Evolutionary conservation across 2,113 vertebrate genomes (phyloP), one percentile per base, ranked within the genome.

Genomic region (Rhinolophus ferrumequinum): DNA sequence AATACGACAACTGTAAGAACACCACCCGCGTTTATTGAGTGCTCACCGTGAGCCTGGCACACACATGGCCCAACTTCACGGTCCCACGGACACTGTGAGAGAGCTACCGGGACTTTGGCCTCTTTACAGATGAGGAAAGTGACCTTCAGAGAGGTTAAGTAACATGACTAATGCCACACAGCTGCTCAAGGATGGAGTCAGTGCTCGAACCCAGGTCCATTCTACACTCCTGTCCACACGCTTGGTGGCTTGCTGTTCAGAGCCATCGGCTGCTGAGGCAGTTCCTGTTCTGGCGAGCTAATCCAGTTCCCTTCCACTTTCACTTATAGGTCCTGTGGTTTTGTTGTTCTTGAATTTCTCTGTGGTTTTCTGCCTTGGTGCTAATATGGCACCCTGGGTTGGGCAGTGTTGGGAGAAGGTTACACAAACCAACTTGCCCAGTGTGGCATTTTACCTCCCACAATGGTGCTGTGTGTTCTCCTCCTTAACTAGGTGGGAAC

Each of bases 331-430:
- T 95, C 95, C 88, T 90, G 44, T 47, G 92, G 62, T 72, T 72
- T 35, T 96, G 93, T 73, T 97, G 85, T 33, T 95, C 81, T 96
- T 96, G 96, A 96, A 44, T 30, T 66, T 38, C 64, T n/a, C 56
- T 22, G 33, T 1, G 70, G 58, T 28, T 35, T 79, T 62, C 95
- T 70, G 15, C 84, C 96, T 93, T 73, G 73, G 69, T 35, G 70
- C 64, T 92, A 16, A 28, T 5, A 47, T 0, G 33, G 50, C 56
- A 1, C 85, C 92, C 70, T 77, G 97, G 85, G 85, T 90, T 1
- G 58, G 50, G 72, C 70, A 72, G 86, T 80, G 77, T 66, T 72
- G 60, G 33, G 72, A 70, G 73, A 75, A 56, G 80, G 62, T 72
- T 47, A 9, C 24, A 54, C 13, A 67, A 14, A 12, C 10, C 12